Evolutionary conservation across 2,797 vertebrate species (phyloP).

Genomic region (Poecilia picta): DNA sequence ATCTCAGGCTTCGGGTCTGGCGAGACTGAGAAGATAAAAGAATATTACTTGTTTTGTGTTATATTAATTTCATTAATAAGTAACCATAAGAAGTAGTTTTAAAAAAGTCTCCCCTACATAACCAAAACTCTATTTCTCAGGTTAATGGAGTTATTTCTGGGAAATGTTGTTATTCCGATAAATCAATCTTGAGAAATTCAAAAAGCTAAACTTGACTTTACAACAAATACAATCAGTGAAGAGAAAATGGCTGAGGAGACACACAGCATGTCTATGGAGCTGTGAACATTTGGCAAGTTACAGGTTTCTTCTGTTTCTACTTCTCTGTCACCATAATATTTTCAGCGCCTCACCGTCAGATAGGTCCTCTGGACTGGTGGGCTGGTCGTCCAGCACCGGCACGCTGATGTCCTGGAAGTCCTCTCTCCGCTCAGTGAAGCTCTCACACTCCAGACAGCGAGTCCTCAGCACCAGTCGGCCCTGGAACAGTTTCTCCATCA

Average conservation of each 20-base stretch:
- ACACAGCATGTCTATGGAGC: background rate
- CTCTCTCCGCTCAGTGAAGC: conserved; percentile 94
- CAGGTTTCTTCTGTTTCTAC: background rate
- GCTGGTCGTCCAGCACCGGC: conserved; percentile 93
- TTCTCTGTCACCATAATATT: background rate
- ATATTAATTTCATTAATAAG: background rate
- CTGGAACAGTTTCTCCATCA: conserved; percentile 95
- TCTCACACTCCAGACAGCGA: conserved; percentile 96
- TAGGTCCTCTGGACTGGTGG: conserved; percentile 83
- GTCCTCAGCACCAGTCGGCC: conserved; percentile 93
- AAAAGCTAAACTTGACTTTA: background rate
- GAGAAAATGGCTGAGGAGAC: background rate
- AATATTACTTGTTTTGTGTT: background rate
- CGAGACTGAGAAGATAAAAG: conserved; percentile 86
- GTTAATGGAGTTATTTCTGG: background rate
- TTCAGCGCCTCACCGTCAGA: conserved; percentile 82
- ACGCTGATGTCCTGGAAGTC: conserved; percentile 98
- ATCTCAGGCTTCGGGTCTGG: conserved; percentile 93
- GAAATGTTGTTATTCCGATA: background rate
- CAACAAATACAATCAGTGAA: background rate
- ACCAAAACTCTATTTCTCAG: background rate
- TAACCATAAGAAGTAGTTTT: background rate
- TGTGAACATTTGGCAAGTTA: background rate
- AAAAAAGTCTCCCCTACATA: background rate
- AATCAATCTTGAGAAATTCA: background rate